Percentiles rank a stretch among this genome's conserved stretches.
These are phyloP conservation scores for Hartigia nigra DNA, from an alignment of 2,888 invertebrate species.

Conservation along the genomic window DNA sequence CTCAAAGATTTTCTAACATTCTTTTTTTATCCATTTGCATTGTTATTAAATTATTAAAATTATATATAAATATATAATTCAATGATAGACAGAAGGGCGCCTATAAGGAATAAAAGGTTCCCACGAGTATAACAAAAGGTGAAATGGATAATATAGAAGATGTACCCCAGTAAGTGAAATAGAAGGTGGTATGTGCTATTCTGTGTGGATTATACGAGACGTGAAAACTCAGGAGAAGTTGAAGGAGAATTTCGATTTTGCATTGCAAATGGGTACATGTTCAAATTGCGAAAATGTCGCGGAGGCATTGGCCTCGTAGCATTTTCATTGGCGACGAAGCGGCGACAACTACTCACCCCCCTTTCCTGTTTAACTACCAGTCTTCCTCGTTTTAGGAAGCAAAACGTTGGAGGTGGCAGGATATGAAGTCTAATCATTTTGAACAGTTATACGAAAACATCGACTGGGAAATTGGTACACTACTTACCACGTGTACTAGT, in stretches of 20 bases:
- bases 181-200: background rate
- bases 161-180: background rate
- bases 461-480: background rate
- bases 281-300: conserved; percentile 36
- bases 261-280: conserved; percentile 39
- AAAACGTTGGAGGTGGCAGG: background rate
- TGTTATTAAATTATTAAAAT: too few species aligned
- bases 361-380: background rate
- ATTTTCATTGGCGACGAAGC: background rate
- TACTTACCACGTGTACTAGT: background rate
- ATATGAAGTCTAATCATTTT: too few species aligned
- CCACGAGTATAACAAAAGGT: background rate
- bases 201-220: background rate
- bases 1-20: background rate
- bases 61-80: too few species aligned
- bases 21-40: background rate
- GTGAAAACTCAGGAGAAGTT: conserved; percentile 9
- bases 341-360: background rate
- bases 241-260: conserved; percentile 31
- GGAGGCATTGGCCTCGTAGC: conserved; percentile 6
- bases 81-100: background rate
- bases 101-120: background rate
- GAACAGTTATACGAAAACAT: too few species aligned
- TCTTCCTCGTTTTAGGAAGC: background rate
- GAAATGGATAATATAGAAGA: background rate